Evolutionary conservation across 2,888 invertebrate species (phyloP).

Genomic region (Amblyjoppa fuscipennis): DNA sequence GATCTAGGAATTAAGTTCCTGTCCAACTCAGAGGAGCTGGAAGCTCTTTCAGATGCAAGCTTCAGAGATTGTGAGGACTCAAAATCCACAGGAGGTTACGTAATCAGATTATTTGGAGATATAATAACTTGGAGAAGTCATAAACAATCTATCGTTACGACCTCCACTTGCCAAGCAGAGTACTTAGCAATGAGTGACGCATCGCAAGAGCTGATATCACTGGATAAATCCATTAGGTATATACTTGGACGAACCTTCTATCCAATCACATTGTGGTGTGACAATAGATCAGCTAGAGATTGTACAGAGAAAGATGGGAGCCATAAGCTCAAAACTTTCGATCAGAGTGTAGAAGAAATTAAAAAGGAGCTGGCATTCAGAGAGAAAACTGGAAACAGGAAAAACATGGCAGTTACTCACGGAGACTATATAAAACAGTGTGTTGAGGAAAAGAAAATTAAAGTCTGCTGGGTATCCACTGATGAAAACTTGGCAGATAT

Average conservation of each 20-base stretch:
- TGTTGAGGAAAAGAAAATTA: slow-evolving; percentile 65
- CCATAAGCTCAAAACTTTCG: slow-evolving; percentile 57
- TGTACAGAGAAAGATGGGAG: slow-evolving; percentile 68
- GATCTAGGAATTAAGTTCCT: slow-evolving; percentile 49
- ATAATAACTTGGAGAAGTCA: slow-evolving; percentile 68
- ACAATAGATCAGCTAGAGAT: slow-evolving; percentile 54
- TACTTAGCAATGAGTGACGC: slow-evolving; percentile 70
- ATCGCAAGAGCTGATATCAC: slow-evolving; percentile 67
- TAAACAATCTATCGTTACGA: slow-evolving; percentile 64
- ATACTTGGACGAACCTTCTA: slow-evolving; percentile 60
- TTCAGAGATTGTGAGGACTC: slow-evolving; percentile 69
- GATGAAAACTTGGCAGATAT: slow-evolving; percentile 67
- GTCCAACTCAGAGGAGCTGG: slow-evolving; percentile 50
- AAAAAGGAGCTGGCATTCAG: too few species aligned
- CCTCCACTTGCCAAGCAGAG: slow-evolving; percentile 68
- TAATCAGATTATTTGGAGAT: slow-evolving; percentile 66
- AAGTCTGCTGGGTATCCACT: slow-evolving; percentile 64
- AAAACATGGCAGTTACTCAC: slow-evolving; percentile 67
- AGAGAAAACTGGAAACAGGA: slow-evolving; percentile 31
- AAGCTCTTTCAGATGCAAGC: slow-evolving; percentile 70
- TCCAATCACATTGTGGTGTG: slow-evolving; percentile 55
- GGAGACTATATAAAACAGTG: slow-evolving; percentile 69
- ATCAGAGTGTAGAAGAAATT: too few species aligned
- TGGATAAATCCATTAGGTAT: slow-evolving; percentile 63
- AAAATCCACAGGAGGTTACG: slow-evolving; percentile 64